Evolutionary conservation across 2,113 vertebrate genomes (phyloP), one percentile per base, ranked within the genome.

Genomic region (Otocyon megalotis): DNA sequence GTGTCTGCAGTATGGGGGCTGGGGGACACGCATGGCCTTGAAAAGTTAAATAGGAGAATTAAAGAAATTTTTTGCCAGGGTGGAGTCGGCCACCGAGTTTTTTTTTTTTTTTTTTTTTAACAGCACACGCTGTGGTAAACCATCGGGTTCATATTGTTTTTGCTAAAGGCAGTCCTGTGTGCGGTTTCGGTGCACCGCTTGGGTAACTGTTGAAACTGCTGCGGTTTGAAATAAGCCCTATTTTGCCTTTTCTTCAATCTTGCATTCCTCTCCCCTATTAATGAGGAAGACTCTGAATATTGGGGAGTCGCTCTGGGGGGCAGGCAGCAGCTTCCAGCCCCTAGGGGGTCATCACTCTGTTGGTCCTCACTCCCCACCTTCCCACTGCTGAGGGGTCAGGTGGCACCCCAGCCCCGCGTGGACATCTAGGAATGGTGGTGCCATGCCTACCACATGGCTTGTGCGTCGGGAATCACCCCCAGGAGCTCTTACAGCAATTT

Each of bases 141-240:
- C 98, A 98, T 98, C 96, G 93, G 97, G 97, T 85, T 98, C 97
- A 93, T 98, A 93, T 97, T 96, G 98, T 98, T 98, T 98, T 98
- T 98, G 98, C 98, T 98, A 95, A 98, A 98, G 98, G 98, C 98
- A 96, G 96, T 92, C 96, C 97, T 97, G 81, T 67, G 98, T 99
- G 98, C 98, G 99, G 98, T 98, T 99, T 99, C 98, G 98, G 98
- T 99, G 96, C 98, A 98, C 98, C 98, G 97, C 98, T 98, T 98
- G 98, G 98, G 98, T 98, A 98, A 98, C 98, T 98, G 99, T 98
- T 99, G 99, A 99, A 99, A 99, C 99, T 99, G 94, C 98, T 99
- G 99, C 97, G 99, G 99, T 98, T 99, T 99, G 98, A 97, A 98
- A 96, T 69, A 96, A 97, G 97, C 96, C 97, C 98, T 98, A 97